Base-by-base conservation (phyloP, 2,888 invertebrate genomes). In the Eubasilissa splendida region DNA sequence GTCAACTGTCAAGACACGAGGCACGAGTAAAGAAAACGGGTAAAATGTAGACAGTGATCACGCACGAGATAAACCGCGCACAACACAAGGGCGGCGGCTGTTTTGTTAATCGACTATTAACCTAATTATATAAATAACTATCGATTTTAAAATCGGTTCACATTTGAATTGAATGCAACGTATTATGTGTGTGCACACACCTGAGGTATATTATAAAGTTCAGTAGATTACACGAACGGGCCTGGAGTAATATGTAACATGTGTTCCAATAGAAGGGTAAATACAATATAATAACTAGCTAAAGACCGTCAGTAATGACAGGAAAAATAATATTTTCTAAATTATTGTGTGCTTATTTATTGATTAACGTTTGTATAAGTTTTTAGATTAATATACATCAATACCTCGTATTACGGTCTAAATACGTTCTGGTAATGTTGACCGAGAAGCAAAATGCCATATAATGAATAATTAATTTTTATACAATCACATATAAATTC, bases 51-150 rank as follows among this genome's bases (percentile, higher is more conserved):
- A n/a, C 52, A 22, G 33, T 33, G 56, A n/a, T 56, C 71, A 73
- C 71, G 50, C 14, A 33, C 71, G 56, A 56, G 68, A 63, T 63
- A 63, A 33, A 63, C n/a, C 50, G 33, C 42, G n/a, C 50, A 33
- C 31, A 22, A 71, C 42, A 31, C 58, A 73, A 73, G 71, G 71
- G 71, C 71, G 71, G 71, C 56, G 71, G 12, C 71, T 33, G 56
- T 73, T 73, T 70, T 42, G 56, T 73, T 56, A 11, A 56, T 56
- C 54, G 58, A n/a, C 58, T 11, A 33, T 54, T 73, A 53, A 70
- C 70, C 70, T 52, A 52, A 70, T 70, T 60, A n/a, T 60, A 60
- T 14, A n/a, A 59, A 60, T 42, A 60, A 58, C 42, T 58, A 58
- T n/a, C 58, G 56, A 56, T 56, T 59, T 14, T 8, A 22, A 42